These are phyloP conservation scores for Laterallus jamaicensis DNA, from an alignment of 2,113 vertebrate species.

Conservation along the genomic window DNA sequence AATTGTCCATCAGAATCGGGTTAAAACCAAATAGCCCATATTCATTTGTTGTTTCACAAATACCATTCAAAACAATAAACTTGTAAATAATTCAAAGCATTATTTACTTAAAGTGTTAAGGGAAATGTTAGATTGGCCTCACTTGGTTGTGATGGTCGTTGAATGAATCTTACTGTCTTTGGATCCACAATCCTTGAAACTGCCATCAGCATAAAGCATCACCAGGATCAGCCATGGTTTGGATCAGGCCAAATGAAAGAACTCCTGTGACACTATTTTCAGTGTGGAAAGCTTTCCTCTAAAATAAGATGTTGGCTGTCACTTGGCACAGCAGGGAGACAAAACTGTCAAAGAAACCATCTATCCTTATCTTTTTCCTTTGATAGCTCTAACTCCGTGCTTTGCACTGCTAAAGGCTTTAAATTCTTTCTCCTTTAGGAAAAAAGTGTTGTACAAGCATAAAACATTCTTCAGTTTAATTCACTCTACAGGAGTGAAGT, in stretches of 20 bases:
- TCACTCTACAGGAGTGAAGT: neutral
- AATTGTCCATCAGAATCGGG: neutral
- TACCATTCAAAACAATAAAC: neutral
- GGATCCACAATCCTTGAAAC: neutral
- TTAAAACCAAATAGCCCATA: neutral
- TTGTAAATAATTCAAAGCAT: neutral
- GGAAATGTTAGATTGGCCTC: neutral
- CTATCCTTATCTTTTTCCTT: slow-evolving; percentile 19
- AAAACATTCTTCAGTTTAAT: neutral
- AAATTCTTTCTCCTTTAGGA: neutral
- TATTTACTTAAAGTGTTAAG: neutral
- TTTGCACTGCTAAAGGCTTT: slow-evolving; percentile 26
- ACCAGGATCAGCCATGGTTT: neutral
- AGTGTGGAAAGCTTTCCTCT: neutral
- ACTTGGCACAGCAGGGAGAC: slow-evolving; percentile 29
- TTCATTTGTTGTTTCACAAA: neutral
- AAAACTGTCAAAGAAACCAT: slow-evolving; percentile 36
- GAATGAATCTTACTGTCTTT: neutral
- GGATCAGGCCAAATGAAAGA: neutral
- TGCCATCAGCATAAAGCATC: neutral
- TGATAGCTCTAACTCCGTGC: slow-evolving; percentile 11
- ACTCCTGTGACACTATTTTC: neutral
- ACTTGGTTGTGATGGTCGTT: neutral
- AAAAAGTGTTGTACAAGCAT: slow-evolving; percentile 2
- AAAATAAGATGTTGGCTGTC: slow-evolving; percentile 34